A percentile compares a stretch with the other conserved stretches of the same genome.
These are phyloP conservation scores for Acropternis orthonyx DNA, from an alignment of 2,797 vertebrate genomes.

Conservation along the genomic window DNA sequence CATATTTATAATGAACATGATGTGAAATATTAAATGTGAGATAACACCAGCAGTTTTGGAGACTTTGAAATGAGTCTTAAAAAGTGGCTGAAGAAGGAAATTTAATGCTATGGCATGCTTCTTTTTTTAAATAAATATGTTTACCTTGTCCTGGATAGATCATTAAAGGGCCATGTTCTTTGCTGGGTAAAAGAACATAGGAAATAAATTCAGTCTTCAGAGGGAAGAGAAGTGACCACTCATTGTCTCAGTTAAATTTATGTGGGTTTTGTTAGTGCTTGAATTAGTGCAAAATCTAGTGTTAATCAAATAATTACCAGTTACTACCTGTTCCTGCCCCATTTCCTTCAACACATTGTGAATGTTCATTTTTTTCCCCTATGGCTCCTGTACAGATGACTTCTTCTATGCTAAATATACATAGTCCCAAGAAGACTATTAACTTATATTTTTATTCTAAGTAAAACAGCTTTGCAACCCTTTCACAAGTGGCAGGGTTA, in stretches of 20 bases:
- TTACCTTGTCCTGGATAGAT: background rate
- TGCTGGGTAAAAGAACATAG: background rate
- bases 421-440: background rate
- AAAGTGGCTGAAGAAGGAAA: background rate
- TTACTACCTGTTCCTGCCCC: background rate
- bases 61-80: background rate
- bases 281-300: background rate
- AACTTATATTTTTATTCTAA: constrained; percentile 29
- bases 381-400: background rate
- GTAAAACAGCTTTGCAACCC: constrained; percentile 9
- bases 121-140: background rate
- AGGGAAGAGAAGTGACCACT: background rate
- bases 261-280: background rate
- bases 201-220: background rate
- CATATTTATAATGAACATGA: constrained; percentile 28
- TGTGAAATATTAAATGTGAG: background rate
- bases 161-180: background rate
- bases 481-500: background rate
- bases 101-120: background rate
- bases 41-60: background rate
- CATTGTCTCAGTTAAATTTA: background rate
- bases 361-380: background rate
- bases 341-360: background rate
- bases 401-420: background rate
- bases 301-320: background rate